These are phyloP conservation scores for Dermolepida albohirtum DNA, from an alignment of 2,888 invertebrate species.

Conservation along the genomic window DNA sequence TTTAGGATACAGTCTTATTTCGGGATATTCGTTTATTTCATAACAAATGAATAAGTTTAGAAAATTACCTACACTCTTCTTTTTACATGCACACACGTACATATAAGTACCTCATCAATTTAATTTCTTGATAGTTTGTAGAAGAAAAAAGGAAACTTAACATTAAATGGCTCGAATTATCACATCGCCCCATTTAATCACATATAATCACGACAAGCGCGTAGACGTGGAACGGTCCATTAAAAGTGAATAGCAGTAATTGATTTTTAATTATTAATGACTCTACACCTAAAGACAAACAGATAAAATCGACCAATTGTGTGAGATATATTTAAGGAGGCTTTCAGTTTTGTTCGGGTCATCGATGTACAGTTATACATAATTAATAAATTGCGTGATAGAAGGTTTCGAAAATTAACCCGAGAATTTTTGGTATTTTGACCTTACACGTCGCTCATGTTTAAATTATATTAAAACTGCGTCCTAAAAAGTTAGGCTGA, in stretches of 20 bases:
- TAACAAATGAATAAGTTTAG: too few relatives aligned
- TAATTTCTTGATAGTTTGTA: not conserved
- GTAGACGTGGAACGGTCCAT: not conserved
- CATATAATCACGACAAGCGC: not conserved
- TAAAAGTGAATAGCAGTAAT: conserved; percentile 25
- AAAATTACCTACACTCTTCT: too few relatives aligned
- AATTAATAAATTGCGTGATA: conserved; percentile 33
- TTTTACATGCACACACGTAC: too few relatives aligned
- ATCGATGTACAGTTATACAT: conserved; percentile 15
- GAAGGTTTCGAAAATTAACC: conserved; percentile 31
- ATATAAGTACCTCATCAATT: conserved; percentile 5
- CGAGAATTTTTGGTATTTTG: conserved; percentile 25
- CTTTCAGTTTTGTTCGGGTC: conserved; percentile 17
- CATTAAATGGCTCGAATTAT: not conserved
- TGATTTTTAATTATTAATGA: conserved; percentile 24
- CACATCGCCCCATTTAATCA: not conserved
- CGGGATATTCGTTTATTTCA: too few relatives aligned
- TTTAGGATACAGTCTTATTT: too few relatives aligned
- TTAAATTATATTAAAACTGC: conserved; percentile 29
- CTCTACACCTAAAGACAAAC: conserved; percentile 1
- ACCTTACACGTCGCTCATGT: conserved; percentile 33
- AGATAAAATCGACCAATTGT: conserved; percentile 20
- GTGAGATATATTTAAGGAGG: conserved; percentile 18
- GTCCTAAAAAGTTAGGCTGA: conserved; percentile 3
- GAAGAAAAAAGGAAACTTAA: not conserved